Base-by-base conservation (phyloP, 1,140 invertebrate species). In the Bombus polaris region DNA sequence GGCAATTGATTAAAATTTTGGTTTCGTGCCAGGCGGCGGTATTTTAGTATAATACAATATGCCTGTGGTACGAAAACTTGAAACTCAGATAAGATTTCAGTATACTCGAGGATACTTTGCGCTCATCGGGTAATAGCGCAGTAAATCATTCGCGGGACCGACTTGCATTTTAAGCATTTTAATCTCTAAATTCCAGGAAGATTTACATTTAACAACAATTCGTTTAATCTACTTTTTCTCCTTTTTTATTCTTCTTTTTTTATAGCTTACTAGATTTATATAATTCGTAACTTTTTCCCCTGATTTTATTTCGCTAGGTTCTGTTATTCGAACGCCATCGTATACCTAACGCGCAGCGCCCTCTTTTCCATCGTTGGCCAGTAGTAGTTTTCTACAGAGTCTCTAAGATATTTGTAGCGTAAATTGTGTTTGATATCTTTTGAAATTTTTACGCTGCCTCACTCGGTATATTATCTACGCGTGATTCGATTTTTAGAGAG, bases 401-500 rank as follows among this genome's bases (percentile, higher is more conserved):
- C 47, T 18, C 15, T 53, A 2, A 53, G 5, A 53, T 8, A 22
- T 53, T 22, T 8, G 18, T 6, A 53, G 18, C 18, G 47, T 53
- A 22, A 8, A 22, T 53, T 8, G 18, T 2, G 5, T 22, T 22
- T 53, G 47, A 53, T 22, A 22, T 18, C 18, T 8, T 22, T 22
- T 22, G 47, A 22, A 22, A 53, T 22, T 22, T 53, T 8, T 6
- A 53, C 18, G 6, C 5, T 8, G 47, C 18, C 47, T 53, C 47
- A 0, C 18, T 53, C 47, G 47, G 47, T 22, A 22, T 6, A 8
- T 53, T 22, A 22, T 22, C 18, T 22, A 2, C 5, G 0, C 5
- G 47, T 4, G 18, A 53, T 22, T 22, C 47, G 1, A 53, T 8
- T 22, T 22, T 53, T 53, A 53, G 5, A 22, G 47, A 53, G 18